Base-by-base conservation (phyloP, 2,113 vertebrate genomes). In the Morone saxatilis region DNA sequence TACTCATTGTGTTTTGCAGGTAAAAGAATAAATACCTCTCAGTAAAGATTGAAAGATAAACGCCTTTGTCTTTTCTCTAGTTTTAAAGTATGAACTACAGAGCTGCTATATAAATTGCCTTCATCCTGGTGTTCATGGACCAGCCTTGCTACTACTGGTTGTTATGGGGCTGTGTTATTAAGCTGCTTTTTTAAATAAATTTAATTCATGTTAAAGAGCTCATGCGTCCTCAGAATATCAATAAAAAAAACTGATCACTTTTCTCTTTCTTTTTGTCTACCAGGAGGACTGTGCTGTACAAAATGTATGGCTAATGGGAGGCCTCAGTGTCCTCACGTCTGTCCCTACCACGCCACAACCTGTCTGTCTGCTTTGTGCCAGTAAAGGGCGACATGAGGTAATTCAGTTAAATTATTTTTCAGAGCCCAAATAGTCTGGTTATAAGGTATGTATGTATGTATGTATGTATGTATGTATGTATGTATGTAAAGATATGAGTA, bases 271-370 rank as follows among this genome's bases (percentile, higher is more conserved):
- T 25, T 79, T 36, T 71, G 56, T 76, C 53, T 69, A 38, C 8
- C 81, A 98, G 97, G 97, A 98, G 93, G 97, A 98, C 84, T 98
- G 97, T 91, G 96, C 95, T 67, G 90, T 97, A 70, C 96, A 97
- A 91, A 98, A 98, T 2, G 97, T 98, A 31, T 98, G 97, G 97
- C 92, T 97, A 50, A 97, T 98, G 97, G 97, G 97, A 0, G 97
- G 97, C 7, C 94, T 98, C 71, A 98, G 97, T 5, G 93, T 98
- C 77, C 97, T 98, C 51, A 96, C 97, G 0, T 98, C 97, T 0
- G 87, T 96, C 67, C 96, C 97, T 0, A 93, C 94, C 84, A 96
- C 82, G n/a, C 96, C 95, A 0, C 96, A 96, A 9, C 95, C 96
- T 10, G 94, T 97, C 86, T 98, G 97, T 85, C 94, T 98, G 80